Percentiles rank a stretch among this genome's conserved stretches.
Evolutionary conservation across 2,888 invertebrate genomes (phyloP).

Genomic region (Limenitis camilla): DNA sequence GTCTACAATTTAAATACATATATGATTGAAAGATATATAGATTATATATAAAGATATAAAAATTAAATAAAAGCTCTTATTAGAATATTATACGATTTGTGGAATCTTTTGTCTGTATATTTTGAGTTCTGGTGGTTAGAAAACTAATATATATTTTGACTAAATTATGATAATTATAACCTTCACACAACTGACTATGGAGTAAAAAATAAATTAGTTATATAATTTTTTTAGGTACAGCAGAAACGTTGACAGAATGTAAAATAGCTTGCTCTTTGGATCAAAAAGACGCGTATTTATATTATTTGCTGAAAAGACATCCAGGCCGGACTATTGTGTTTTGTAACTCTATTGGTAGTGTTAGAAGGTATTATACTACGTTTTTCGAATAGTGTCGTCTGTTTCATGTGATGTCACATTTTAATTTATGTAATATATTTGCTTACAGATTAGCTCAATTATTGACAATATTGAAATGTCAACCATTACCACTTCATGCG

Average conservation of each 20-base stretch:
- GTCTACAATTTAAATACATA: too few relatives aligned
- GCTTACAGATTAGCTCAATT: conserved; percentile 75
- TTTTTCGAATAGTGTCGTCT: neutral
- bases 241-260: conserved; percentile 88
- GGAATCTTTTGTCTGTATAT: too few relatives aligned
- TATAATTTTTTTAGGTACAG: conserved; percentile 78
- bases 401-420: neutral
- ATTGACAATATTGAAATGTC: conserved; percentile 80
- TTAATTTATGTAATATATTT: neutral
- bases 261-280: conserved; percentile 84
- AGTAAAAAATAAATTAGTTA: neutral
- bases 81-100: too few relatives aligned
- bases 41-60: too few relatives aligned
- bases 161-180: too few relatives aligned
- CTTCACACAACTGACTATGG: too few relatives aligned
- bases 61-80: too few relatives aligned
- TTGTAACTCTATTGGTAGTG: conserved; percentile 94
- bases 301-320: conserved; percentile 89
- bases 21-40: too few relatives aligned
- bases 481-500: conserved; percentile 86
- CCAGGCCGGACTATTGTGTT: conserved; percentile 95
- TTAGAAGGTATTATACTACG: conserved; percentile 41
- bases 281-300: conserved; percentile 93
- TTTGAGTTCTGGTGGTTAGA: too few relatives aligned
- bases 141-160: too few relatives aligned